These are phyloP conservation scores for Arothron firmamentum DNA, from an alignment of 2,113 vertebrate species.

Conservation along the genomic window DNA sequence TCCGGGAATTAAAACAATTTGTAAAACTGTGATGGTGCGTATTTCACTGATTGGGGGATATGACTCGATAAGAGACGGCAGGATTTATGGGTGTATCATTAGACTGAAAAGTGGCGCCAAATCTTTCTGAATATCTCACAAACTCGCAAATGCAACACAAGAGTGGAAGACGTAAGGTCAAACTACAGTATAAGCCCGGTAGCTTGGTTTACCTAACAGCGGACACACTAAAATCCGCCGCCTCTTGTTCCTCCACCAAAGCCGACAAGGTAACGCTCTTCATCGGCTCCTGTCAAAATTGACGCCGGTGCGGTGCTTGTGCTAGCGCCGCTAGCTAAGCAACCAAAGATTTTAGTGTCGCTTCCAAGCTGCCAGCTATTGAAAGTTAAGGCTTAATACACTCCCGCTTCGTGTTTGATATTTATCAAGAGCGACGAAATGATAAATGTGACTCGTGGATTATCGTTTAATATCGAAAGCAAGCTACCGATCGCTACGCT, in stretches of 20 bases:
- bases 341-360: constrained; percentile 34
- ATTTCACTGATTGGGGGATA: constrained; percentile 18
- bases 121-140: constrained; percentile 46
- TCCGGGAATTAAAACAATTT: not conserved
- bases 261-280: constrained; percentile 47
- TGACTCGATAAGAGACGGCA: constrained; percentile 42
- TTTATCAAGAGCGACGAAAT: no score
- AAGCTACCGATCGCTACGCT: constrained; percentile 1
- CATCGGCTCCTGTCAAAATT: constrained; percentile 73
- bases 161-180: not conserved
- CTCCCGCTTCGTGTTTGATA: rapidly evolving
- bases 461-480: not conserved
- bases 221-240: constrained; percentile 13
- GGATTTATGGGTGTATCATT: constrained; percentile 57
- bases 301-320: constrained; percentile 63
- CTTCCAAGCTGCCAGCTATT: constrained; percentile 3
- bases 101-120: constrained; percentile 75
- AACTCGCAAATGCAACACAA: constrained; percentile 32
- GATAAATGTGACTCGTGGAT: not conserved
- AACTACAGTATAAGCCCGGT: no score
- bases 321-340: constrained; percentile 60
- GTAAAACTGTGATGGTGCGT: not conserved
- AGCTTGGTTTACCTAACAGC: no score
- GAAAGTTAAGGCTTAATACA: not conserved
- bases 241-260: constrained; percentile 22